Conservation (phyloP, 1,140 invertebrate genomes). For the Cataglyphis hispanica region DNA sequence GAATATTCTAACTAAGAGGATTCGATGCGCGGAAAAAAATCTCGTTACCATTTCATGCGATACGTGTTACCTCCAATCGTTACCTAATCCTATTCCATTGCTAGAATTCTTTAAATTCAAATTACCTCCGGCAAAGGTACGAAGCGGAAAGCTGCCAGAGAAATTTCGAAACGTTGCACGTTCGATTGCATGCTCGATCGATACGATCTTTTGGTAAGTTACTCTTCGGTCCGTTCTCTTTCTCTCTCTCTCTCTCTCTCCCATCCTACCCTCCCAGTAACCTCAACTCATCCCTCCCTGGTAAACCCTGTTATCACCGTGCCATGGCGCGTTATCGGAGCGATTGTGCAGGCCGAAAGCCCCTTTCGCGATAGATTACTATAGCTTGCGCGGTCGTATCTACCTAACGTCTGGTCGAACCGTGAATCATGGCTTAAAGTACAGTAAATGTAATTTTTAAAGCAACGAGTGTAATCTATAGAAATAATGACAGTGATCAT, state of each 20-base stretch:
- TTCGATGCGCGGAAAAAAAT: constrained; percentile 30
- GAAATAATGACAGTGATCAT: constrained; percentile 63
- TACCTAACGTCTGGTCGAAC: constrained; percentile 69
- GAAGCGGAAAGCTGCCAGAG: constrained; percentile 30
- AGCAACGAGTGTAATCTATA: constrained; percentile 59
- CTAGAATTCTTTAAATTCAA: constrained; percentile 62
- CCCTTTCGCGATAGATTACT: constrained; percentile 78
- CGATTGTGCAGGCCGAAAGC: constrained; percentile 76
- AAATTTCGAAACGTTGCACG: constrained; percentile 65
- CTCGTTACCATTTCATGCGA: constrained; percentile 42
- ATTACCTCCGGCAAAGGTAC: constrained; percentile 30
- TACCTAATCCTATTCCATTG: constrained; percentile 42
- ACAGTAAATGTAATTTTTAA: constrained; percentile 71
- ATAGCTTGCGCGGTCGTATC: constrained; percentile 68
- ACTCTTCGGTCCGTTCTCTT: constrained; percentile 31
- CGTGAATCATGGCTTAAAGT: constrained; percentile 72
- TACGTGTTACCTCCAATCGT: constrained; percentile 36
- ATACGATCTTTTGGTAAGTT: constrained; percentile 73
- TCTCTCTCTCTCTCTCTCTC: not conserved
- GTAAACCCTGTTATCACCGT: constrained; percentile 77
- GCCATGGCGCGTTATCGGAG: constrained; percentile 75
- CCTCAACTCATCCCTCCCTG: constrained; percentile 47
- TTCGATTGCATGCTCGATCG: constrained; percentile 65
- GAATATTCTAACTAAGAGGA: constrained; percentile 56
- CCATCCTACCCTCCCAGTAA: constrained; percentile 15